A percentile compares a stretch with the other conserved stretches of the same genome.
Conservation (phyloP, 35 echinoderm and acorn worm genomes). For the Lytechinus variegatus region DNA sequence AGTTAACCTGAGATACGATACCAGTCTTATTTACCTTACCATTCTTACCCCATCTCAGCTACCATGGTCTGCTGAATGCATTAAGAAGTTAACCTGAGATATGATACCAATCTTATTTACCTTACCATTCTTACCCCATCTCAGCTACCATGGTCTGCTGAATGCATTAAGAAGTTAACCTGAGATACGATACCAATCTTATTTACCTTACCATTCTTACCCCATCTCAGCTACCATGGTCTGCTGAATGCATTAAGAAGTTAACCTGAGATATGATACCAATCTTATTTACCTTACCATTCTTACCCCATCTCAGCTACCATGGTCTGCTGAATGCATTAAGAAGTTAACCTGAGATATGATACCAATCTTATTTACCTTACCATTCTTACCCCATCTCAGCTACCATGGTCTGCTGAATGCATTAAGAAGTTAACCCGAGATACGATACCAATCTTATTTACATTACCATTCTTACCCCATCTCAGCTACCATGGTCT, state of each 20-base stretch:
- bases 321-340: not conserved
- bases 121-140: too few relatives aligned
- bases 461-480: not conserved
- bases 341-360: slow-evolving; percentile 48
- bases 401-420: not conserved
- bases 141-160: too few relatives aligned
- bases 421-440: slow-evolving; percentile 15
- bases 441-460: slow-evolving; percentile 62
- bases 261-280: slow-evolving; percentile 63
- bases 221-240: not conserved
- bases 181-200: not conserved
- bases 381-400: slow-evolving; percentile 23
- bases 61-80: too few relatives aligned
- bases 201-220: not conserved
- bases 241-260: slow-evolving; percentile 14
- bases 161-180: too few relatives aligned
- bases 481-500: not conserved
- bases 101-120: too few relatives aligned
- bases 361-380: slow-evolving; percentile 49
- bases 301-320: slow-evolving; percentile 17
- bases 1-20: too few relatives aligned
- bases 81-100: too few relatives aligned
- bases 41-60: too few relatives aligned
- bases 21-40: too few relatives aligned
- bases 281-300: not conserved